Evolutionary conservation across 2,888 invertebrate genomes (phyloP).

Genomic region (Metacarcinus magister): DNA sequence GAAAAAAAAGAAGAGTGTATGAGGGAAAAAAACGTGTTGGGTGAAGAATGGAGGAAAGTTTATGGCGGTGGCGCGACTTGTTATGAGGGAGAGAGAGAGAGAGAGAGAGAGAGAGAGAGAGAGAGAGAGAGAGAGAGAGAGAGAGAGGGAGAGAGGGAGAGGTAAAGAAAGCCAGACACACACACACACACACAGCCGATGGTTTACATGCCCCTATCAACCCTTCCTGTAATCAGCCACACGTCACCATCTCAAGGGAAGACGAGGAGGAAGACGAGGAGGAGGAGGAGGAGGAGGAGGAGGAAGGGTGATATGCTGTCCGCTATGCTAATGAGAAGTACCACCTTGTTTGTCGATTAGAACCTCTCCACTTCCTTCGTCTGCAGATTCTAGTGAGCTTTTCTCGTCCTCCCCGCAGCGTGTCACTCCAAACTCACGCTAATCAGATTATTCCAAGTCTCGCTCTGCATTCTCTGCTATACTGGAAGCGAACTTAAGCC

Average conservation of each 20-base stretch:
- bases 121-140: slow-evolving; percentile 36
- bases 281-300: slow-evolving; percentile 34
- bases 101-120: slow-evolving; percentile 26
- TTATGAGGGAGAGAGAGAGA: neutral
- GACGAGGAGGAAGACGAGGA: slow-evolving; percentile 30
- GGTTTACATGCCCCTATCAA: neutral
- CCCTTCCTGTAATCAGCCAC: neutral
- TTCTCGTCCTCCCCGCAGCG: neutral
- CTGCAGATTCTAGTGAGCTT: neutral
- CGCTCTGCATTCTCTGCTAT: neutral
- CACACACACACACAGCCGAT: neutral
- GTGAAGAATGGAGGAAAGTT: neutral
- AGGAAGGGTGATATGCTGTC: neutral
- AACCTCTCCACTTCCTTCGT: neutral
- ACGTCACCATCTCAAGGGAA: neutral
- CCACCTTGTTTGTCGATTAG: neutral
- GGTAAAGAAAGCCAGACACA: neutral
- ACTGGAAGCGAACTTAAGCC: neutral
- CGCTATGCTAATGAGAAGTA: neutral
- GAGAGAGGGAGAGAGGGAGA: slow-evolving; percentile 40
- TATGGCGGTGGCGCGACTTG: neutral
- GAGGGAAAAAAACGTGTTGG: neutral
- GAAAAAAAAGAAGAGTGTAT: neutral
- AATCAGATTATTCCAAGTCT: neutral
- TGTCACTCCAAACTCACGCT: neutral